phyloP scores from a whole-genome alignment of 2,888 invertebrate genomes.

The Atherix ibis region DNA sequence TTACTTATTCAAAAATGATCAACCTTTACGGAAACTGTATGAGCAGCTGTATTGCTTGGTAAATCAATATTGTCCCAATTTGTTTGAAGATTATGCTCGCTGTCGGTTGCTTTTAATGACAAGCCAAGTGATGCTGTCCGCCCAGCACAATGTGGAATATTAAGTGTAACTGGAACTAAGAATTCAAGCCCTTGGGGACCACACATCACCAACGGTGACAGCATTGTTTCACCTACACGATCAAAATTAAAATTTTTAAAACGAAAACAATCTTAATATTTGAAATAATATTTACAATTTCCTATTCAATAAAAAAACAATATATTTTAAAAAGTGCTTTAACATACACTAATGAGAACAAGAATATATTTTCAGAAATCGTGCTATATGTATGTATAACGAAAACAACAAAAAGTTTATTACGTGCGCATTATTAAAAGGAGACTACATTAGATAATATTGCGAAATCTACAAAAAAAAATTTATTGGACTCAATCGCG shows the following conservation, averaged over 20 bases:
- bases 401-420: too few species aligned
- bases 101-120: slow-evolving; percentile 65
- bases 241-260: too few species aligned
- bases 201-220: slow-evolving; percentile 91
- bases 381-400: too few species aligned
- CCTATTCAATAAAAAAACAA: slow-evolving; percentile 5
- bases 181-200: slow-evolving; percentile 89
- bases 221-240: slow-evolving; percentile 85
- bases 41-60: slow-evolving; percentile 67
- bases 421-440: too few species aligned
- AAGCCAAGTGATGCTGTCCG: slow-evolving; percentile 60
- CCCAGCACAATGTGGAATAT: slow-evolving; percentile 76
- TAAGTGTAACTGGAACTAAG: slow-evolving; percentile 72
- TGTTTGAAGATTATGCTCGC: slow-evolving; percentile 67
- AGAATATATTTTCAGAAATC: too few species aligned
- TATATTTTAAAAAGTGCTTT: slow-evolving; percentile 3
- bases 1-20: slow-evolving; percentile 72
- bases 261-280: too few species aligned
- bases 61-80: slow-evolving; percentile 75
- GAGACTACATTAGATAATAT: too few species aligned
- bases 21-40: slow-evolving; percentile 78
- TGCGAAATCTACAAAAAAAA: too few species aligned
- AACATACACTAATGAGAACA: too few species aligned
- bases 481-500: too few species aligned
- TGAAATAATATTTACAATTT: too few species aligned